phyloP scores from a whole-genome alignment of 2,113 vertebrate genomes.

The Steatornis caripensis region DNA sequence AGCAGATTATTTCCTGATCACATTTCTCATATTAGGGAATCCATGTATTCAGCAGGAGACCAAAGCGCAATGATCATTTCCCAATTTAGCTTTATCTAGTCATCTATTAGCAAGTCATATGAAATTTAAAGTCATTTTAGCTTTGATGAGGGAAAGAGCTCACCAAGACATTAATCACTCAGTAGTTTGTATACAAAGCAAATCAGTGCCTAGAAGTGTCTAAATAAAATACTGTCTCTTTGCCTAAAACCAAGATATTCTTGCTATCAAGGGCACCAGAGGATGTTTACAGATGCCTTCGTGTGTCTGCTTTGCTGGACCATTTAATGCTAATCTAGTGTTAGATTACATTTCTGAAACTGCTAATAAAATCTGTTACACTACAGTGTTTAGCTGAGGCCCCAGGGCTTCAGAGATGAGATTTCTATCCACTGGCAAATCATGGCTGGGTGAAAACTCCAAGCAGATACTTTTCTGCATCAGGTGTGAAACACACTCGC shows the following conservation, averaged over 20 bases:
- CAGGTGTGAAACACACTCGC: neutral
- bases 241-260: neutral
- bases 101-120: slow-evolving; percentile 35
- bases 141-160: slow-evolving; percentile 23
- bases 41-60: slow-evolving; percentile 1
- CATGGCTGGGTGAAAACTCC: neutral
- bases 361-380: slow-evolving; percentile 11
- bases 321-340: slow-evolving; percentile 45
- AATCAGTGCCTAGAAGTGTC: neutral
- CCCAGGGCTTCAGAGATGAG: slow-evolving; percentile 15
- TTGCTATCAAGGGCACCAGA: neutral
- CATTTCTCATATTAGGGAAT: slow-evolving; percentile 45
- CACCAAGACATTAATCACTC: slow-evolving; percentile 44
- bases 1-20: slow-evolving; percentile 61
- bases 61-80: slow-evolving; percentile 29
- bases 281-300: neutral
- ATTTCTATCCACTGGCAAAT: slow-evolving; percentile 11
- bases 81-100: slow-evolving; percentile 53
- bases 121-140: slow-evolving; percentile 11
- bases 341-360: slow-evolving; percentile 29
- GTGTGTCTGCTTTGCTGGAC: neutral
- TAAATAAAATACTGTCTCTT: slow-evolving; percentile 10
- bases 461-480: neutral
- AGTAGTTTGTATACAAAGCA: slow-evolving; percentile 32
- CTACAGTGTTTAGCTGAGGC: neutral